phyloP scores from a whole-genome alignment of 2,888 invertebrate genomes.

The Heliconius charithonia region DNA sequence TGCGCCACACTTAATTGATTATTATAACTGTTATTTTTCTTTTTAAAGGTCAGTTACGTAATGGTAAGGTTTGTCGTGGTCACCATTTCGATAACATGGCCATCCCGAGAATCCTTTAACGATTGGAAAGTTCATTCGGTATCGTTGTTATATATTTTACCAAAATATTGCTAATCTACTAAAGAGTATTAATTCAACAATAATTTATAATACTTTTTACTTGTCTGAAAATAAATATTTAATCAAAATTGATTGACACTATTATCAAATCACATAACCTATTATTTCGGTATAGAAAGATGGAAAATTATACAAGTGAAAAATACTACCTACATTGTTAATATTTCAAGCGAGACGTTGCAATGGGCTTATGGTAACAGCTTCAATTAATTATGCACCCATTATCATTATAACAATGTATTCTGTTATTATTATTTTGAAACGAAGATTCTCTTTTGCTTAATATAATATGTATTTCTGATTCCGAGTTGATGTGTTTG shows the following conservation, averaged over 20 bases:
- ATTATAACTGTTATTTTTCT: no score
- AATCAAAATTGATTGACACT: conserved; percentile 14
- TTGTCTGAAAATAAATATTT: not conserved
- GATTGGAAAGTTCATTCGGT: no score
- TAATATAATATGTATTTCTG: no score
- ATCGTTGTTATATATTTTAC: not conserved
- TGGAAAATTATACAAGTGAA: conserved; percentile 53
- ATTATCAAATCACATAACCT: conserved; percentile 8
- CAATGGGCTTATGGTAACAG: conserved; percentile 54
- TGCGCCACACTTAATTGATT: no score
- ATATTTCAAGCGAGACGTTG: conserved; percentile 45
- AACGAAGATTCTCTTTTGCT: no score
- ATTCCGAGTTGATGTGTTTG: no score
- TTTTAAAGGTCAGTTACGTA: no score
- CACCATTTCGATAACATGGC: no score
- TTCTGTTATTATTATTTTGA: no score
- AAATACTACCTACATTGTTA: conserved; percentile 19
- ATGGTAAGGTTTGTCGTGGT: no score
- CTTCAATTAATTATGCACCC: not conserved
- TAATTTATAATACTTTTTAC: not conserved
- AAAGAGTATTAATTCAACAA: conserved; percentile 10
- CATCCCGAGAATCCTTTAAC: no score
- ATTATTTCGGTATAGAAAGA: conserved; percentile 41
- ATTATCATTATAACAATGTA: not conserved
- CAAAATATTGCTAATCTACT: not conserved